Evolutionary conservation across 2,888 invertebrate genomes (phyloP), one percentile per base, ranked within the genome.

Genomic region (Oligia strigilis): DNA sequence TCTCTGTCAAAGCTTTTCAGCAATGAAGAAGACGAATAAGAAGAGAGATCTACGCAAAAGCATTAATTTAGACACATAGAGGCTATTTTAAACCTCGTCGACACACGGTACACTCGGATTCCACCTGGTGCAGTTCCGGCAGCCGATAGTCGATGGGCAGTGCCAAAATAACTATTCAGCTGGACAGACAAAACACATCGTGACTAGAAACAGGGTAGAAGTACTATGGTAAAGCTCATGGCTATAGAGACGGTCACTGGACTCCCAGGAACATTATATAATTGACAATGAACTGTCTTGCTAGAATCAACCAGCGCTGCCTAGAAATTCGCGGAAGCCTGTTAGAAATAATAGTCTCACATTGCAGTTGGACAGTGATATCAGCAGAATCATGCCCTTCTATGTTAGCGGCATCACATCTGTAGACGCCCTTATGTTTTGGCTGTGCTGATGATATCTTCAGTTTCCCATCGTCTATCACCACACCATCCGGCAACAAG

Each of bases 361-460:
- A 94, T 86, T 94, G 91, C 2, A 96, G 90, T 86, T 91, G 92
- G 0, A 96, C 79, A 3, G 75, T 72, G 3, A 96, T 79, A 69
- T 95, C 94, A 66, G 84, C 87, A 3, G 82, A 88, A 80, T 92
- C 90, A 23, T 86, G 76, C 1, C 96, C 96, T 49, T 93, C 52
- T 36, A 93, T 75, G 75, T 96, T 97, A 0, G 76, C 79, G 4
- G 94, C 96, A 17, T 88, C 88, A 86, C 97, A 97, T 83, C 89
- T 91, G 75, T 95, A 97, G 0, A 89, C 67, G 0, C 97, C 97
- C 4, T 85, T 91, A 62, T 95, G 93, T 5, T 90, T 83, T 2
- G 82, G 87, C 17, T 90, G 89, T 0, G 91, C 92, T 19, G 92
- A 88, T 0, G 90, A 69, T 76, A 96, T 94, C 72, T 91, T 92